phyloP scores from a whole-genome alignment of 2,113 vertebrate species.

The Morone saxatilis region DNA sequence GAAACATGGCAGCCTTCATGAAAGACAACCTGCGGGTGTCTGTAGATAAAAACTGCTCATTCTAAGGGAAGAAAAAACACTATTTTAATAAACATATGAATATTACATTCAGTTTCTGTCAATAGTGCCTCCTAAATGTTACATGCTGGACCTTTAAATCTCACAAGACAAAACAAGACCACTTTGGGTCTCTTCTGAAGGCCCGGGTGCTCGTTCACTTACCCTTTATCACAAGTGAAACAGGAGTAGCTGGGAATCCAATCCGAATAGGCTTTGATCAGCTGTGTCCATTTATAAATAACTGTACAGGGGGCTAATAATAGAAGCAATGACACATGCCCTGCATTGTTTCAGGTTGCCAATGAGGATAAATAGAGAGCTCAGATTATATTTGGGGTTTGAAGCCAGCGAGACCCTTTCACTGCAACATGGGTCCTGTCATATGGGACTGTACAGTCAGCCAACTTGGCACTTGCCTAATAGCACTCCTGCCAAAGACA shows the following conservation, averaged over 20 bases:
- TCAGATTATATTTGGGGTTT: slow-evolving; percentile 73
- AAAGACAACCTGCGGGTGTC: too few relatives aligned
- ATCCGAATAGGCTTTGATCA: slow-evolving; percentile 70
- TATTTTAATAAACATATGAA: too few relatives aligned
- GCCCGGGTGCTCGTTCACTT: slow-evolving; percentile 27
- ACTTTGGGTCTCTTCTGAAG: neutral
- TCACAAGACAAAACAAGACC: neutral
- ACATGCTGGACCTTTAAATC: too few relatives aligned
- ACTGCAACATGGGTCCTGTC: slow-evolving; percentile 60
- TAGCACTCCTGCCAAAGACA: slow-evolving; percentile 65
- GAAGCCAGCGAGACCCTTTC: slow-evolving; percentile 64
- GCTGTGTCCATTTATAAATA: slow-evolving; percentile 75
- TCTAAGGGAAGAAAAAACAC: too few relatives aligned
- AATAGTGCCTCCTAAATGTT: too few relatives aligned
- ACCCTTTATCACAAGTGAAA: slow-evolving; percentile 63
- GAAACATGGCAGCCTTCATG: too few relatives aligned
- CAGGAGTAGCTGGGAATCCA: slow-evolving; percentile 55
- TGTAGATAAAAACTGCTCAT: too few relatives aligned
- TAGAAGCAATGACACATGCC: slow-evolving; percentile 74
- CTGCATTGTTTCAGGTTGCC: slow-evolving; percentile 75
- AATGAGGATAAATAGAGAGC: slow-evolving; percentile 73
- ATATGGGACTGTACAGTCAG: slow-evolving; percentile 51
- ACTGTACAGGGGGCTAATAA: slow-evolving; percentile 69
- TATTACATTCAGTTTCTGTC: too few relatives aligned
- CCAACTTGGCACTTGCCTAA: slow-evolving; percentile 71